Evolutionary conservation across 1,140 invertebrate species (phyloP).

Genomic region (Melipona quadrifasciata): DNA sequence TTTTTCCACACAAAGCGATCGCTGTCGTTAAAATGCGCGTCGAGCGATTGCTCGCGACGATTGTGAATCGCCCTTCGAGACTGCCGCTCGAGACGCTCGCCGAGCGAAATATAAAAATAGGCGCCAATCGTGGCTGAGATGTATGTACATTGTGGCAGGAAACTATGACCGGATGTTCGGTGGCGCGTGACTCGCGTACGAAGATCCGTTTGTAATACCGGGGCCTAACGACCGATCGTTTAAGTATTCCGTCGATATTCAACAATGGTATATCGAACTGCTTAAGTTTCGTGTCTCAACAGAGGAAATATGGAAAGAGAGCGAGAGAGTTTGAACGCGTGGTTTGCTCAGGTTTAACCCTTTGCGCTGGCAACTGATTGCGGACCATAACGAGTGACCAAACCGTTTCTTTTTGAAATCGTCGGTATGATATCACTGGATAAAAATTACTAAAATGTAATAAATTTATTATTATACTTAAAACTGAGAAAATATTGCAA

Average conservation of each 20-base stretch:
- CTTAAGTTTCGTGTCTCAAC: constrained; percentile 8
- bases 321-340: background rate
- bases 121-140: constrained; percentile 50
- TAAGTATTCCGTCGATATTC: constrained; percentile 61
- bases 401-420: too few relatives aligned
- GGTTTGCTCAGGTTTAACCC: too few relatives aligned
- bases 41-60: constrained; percentile 6
- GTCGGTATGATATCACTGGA: too few relatives aligned
- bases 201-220: constrained; percentile 8
- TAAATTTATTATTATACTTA: too few relatives aligned
- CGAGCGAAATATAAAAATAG: constrained; percentile 61
- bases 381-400: too few relatives aligned
- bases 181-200: constrained; percentile 56
- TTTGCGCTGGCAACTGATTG: too few relatives aligned
- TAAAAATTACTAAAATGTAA: too few relatives aligned
- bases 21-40: constrained; percentile 21
- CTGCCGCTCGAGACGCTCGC: constrained; percentile 18
- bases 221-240: constrained; percentile 15
- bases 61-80: constrained; percentile 23
- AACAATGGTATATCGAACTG: constrained; percentile 15
- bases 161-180: constrained; percentile 60
- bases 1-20: background rate
- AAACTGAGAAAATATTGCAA: too few relatives aligned
- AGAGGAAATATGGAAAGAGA: background rate
- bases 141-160: constrained; percentile 54